Conservation (phyloP, 1,140 invertebrate species). For the Cotesia glomerata region DNA sequence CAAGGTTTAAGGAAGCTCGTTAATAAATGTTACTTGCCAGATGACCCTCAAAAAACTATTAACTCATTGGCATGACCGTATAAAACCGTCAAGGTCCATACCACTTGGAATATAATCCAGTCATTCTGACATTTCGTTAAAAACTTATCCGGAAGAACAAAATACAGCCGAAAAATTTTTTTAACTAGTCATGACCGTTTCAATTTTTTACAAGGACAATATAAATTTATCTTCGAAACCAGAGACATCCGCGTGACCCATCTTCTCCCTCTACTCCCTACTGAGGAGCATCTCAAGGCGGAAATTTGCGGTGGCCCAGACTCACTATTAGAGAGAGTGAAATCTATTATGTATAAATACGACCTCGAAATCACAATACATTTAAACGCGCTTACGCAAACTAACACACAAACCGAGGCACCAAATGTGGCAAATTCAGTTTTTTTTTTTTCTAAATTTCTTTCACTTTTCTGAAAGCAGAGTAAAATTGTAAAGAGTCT, state of each 20-base stretch:
- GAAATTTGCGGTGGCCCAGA: constrained; percentile 32
- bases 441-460: constrained; percentile 6
- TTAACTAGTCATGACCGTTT: background rate
- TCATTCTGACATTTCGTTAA: no score
- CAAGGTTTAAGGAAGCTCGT: background rate
- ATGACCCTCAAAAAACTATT: constrained; percentile 18
- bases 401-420: background rate
- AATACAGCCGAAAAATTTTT: background rate
- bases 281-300: background rate
- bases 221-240: constrained; percentile 12
- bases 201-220: background rate
- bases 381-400: constrained; percentile 28
- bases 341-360: background rate
- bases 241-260: constrained; percentile 13
- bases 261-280: background rate
- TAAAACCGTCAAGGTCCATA: background rate
- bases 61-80: background rate
- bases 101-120: background rate
- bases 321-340: constrained; percentile 7
- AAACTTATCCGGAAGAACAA: background rate
- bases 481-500: constrained; percentile 24
- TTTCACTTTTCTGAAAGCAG: constrained; percentile 6
- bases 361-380: constrained; percentile 20
- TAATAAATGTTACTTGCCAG: constrained; percentile 6
- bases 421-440: constrained; percentile 33